phyloP scores from a whole-genome alignment of 1,140 invertebrate species.

The Musca vetustissima region DNA sequence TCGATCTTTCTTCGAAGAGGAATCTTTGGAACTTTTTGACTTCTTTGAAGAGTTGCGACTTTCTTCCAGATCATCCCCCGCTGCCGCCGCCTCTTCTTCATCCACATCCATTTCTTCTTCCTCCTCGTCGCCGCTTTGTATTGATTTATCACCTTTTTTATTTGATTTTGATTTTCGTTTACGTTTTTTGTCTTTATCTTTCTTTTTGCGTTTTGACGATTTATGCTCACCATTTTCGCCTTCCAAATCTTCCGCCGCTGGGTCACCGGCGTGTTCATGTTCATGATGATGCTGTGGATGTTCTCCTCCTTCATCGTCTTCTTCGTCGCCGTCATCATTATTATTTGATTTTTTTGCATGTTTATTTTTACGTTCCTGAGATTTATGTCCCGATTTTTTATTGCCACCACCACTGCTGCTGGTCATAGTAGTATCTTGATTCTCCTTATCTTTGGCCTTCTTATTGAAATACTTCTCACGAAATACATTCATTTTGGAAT shows the following conservation, averaged over 20 bases:
- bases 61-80: constrained; percentile 7
- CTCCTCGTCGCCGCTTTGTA: constrained; percentile 5
- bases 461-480: constrained; percentile 53
- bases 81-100: neutral
- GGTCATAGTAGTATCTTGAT: constrained; percentile 8
- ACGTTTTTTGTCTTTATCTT: constrained; percentile 54
- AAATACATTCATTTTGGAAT: constrained; percentile 58
- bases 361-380: constrained; percentile 21
- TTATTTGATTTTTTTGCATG: constrained; percentile 17
- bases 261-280: constrained; percentile 31
- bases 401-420: neutral
- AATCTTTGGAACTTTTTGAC: constrained; percentile 16
- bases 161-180: constrained; percentile 55
- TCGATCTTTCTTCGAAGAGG: constrained; percentile 23
- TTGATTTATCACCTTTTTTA: neutral
- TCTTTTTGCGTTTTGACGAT: constrained; percentile 48
- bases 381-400: constrained; percentile 2
- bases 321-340: too few relatives aligned
- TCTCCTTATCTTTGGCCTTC: constrained; percentile 33
- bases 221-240: constrained; percentile 52
- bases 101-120: constrained; percentile 23
- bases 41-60: constrained; percentile 7
- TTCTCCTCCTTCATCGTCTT: constrained; percentile 3
- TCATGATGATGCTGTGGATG: too few relatives aligned
- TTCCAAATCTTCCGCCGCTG: constrained; percentile 3